A percentile compares a stretch with the other conserved stretches of the same genome.
These are phyloP conservation scores for Hydrolagus affinis DNA, from an alignment of 2,113 vertebrate species.

Conservation along the genomic window DNA sequence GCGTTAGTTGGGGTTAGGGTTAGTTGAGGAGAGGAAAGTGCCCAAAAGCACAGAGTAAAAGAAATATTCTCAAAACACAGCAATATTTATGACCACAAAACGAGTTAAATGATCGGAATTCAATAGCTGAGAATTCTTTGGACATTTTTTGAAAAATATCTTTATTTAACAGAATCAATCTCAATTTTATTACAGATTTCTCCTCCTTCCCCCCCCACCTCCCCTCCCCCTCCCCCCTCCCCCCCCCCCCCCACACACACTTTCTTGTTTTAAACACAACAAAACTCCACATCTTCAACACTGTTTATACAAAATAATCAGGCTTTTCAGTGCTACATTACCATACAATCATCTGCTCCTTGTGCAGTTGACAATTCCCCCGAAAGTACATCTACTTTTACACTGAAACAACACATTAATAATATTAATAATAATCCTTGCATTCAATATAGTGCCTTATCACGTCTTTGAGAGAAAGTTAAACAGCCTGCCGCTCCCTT, in stretches of 20 bases:
- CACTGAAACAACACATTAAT: not conserved
- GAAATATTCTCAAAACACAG: too few relatives aligned
- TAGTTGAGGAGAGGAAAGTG: too few relatives aligned
- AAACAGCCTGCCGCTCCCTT: not conserved
- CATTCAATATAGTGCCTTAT: too few relatives aligned
- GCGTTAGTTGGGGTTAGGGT: too few relatives aligned
- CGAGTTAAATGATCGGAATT: too few relatives aligned
- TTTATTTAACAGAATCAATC: constrained; percentile 15
- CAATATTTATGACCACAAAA: too few relatives aligned
- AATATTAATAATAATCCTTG: too few relatives aligned
- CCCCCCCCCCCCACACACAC: too few relatives aligned
- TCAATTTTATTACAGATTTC: not conserved
- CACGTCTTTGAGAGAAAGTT: not conserved
- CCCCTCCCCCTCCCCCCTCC: too few relatives aligned
- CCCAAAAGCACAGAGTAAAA: too few relatives aligned
- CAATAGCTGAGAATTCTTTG: not conserved
- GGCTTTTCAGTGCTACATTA: not conserved
- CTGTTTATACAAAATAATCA: not conserved
- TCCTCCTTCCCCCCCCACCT: not conserved
- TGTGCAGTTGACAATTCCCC: constrained; percentile 2
- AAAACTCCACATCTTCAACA: not conserved
- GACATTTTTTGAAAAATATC: not conserved
- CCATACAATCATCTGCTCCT: not conserved
- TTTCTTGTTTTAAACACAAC: not conserved
- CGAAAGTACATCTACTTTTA: not conserved